Conservation (phyloP, 2,888 invertebrate species). For the Acleris sparsana region DNA sequence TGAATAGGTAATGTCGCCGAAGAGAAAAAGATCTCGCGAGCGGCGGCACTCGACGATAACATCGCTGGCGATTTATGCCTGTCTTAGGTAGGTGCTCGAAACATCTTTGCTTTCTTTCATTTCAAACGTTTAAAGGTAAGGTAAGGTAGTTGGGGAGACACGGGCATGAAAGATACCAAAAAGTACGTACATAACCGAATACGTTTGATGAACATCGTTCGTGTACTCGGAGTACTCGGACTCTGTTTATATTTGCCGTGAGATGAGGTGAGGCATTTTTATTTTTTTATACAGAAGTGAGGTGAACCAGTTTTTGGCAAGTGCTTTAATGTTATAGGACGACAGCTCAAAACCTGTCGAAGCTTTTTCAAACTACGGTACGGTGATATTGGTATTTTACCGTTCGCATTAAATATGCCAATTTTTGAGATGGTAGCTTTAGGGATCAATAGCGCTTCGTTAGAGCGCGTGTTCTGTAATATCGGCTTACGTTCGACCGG, state of each 20-base stretch:
- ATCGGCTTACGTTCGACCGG: constrained; percentile 4
- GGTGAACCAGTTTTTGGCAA: neutral
- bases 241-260: constrained; percentile 7
- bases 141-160: constrained; percentile 1
- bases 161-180: constrained; percentile 12
- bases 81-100: constrained; percentile 24
- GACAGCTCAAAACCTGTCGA: neutral
- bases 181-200: neutral
- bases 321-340: neutral
- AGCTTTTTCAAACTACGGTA: neutral
- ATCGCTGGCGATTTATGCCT: constrained; percentile 52
- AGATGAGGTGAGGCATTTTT: neutral
- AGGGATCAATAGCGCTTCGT: constrained; percentile 26
- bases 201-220: constrained; percentile 11
- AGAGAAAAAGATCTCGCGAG: constrained; percentile 52
- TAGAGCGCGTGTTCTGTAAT: constrained; percentile 9
- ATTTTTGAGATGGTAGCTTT: neutral
- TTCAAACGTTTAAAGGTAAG: constrained; percentile 7
- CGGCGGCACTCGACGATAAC: constrained; percentile 49
- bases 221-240: neutral
- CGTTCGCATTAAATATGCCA: neutral
- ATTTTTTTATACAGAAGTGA: constrained; percentile 3
- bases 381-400: too few species aligned
- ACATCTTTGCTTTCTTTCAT: constrained; percentile 29
- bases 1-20: constrained; percentile 66